A percentile compares a stretch with the other conserved stretches of the same genome.
Evolutionary conservation across 2,113 vertebrate species (phyloP).

Genomic region (Formicarius rufipectus): DNA sequence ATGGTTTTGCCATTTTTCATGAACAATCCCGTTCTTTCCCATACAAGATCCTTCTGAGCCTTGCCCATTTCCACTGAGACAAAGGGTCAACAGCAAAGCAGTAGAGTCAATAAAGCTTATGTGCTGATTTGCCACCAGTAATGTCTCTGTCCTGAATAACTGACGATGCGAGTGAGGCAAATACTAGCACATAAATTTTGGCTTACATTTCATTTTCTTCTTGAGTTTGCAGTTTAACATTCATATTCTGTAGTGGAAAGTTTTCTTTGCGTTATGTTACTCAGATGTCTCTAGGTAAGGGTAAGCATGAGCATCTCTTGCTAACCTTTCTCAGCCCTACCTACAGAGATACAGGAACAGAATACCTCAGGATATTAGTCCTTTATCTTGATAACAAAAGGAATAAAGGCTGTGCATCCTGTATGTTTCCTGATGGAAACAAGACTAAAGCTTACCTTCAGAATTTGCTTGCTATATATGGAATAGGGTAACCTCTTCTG

Average conservation of each 20-base stretch:
- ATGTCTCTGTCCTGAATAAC: neutral
- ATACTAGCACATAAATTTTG: neutral
- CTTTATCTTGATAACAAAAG: neutral
- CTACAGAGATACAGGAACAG: neutral
- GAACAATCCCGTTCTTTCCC: neutral
- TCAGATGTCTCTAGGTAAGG: neutral
- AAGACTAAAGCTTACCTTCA: neutral
- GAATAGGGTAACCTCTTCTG: neutral
- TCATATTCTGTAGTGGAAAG: neutral
- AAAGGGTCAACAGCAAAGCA: neutral
- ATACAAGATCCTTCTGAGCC: neutral
- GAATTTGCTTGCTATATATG: neutral
- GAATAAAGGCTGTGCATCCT: neutral
- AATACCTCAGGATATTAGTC: neutral
- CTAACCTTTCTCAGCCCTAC: neutral
- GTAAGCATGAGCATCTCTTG: neutral
- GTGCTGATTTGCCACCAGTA: neutral
- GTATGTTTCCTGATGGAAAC: neutral
- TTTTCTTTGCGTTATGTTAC: neutral
- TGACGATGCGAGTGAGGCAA: neutral
- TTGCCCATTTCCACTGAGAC: neutral
- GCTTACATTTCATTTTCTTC: neutral
- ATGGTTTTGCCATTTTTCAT: neutral
- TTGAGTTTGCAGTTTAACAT: neutral
- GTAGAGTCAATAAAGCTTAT: neutral